phyloP scores from a whole-genome alignment of 2,888 invertebrate species.

The Sesia bembeciformis region DNA sequence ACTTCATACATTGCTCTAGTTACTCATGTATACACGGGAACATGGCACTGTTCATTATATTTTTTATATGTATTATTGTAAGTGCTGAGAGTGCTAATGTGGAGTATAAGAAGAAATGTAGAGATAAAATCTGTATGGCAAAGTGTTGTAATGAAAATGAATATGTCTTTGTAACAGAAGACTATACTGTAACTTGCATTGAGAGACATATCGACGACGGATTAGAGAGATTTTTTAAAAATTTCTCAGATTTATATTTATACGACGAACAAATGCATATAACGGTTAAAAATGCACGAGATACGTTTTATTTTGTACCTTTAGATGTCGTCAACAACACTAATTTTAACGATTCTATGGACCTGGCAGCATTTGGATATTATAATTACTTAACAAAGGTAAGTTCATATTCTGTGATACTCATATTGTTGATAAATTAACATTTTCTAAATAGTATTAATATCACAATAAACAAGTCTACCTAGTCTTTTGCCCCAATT shows the following conservation, averaged over 20 bases:
- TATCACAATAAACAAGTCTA: no score
- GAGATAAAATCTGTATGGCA: background rate
- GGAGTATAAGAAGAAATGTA: background rate
- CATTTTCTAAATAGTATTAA: background rate
- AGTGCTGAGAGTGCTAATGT: background rate
- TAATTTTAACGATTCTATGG: background rate
- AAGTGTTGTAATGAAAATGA: background rate
- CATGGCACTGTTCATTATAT: background rate
- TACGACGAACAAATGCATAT: background rate
- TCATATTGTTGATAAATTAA: background rate
- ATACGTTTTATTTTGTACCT: slow-evolving; percentile 3
- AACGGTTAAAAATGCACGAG: slow-evolving; percentile 1
- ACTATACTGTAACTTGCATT: background rate
- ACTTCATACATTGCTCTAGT: background rate
- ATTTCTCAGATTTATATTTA: background rate
- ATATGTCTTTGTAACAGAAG: background rate
- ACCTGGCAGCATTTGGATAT: background rate
- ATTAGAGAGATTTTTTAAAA: background rate
- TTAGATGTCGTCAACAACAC: background rate
- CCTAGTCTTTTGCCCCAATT: background rate
- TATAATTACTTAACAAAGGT: background rate
- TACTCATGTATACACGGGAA: background rate
- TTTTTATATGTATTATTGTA: background rate
- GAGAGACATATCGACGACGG: background rate
- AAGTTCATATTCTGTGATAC: background rate